Conservation (phyloP, 2,888 invertebrate genomes). For the Ophion obscuratus region DNA sequence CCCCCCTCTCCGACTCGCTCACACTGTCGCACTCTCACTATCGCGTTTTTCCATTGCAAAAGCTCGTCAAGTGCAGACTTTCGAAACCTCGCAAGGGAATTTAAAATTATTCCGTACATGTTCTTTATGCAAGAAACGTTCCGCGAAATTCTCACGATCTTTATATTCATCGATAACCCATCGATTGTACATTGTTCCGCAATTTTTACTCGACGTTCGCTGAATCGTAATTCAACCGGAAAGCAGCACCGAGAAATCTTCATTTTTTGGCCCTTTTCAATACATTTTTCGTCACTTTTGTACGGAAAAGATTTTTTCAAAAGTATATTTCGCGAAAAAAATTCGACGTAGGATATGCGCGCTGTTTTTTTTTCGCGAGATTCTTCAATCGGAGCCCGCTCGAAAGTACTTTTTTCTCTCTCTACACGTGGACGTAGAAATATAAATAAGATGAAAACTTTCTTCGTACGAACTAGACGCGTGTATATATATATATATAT, state of each 20-base stretch:
- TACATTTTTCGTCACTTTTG: neutral
- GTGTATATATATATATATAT: neutral
- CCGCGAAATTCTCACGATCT: constrained; percentile 16
- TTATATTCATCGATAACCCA: neutral
- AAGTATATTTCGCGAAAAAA: neutral
- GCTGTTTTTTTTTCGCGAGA: too few species aligned
- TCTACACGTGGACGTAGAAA: neutral
- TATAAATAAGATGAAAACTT: neutral
- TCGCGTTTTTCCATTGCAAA: constrained; percentile 2
- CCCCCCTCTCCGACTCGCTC: neutral
- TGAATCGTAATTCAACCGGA: neutral
- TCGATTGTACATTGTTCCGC: constrained; percentile 15
- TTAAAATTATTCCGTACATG: constrained; percentile 10
- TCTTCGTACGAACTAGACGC: neutral
- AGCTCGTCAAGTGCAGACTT: constrained; percentile 5
- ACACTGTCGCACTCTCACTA: neutral
- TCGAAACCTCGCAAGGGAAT: neutral
- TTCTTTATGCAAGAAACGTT: neutral
- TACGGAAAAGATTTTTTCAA: neutral
- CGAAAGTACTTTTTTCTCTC: neutral
- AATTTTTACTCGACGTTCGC: neutral
- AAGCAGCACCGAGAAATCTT: too few species aligned
- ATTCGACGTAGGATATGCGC: too few species aligned
- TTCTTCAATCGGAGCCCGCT: too few species aligned
- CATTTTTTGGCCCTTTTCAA: neutral